phyloP scores from a whole-genome alignment of 2,888 invertebrate genomes.

The Unio delphinus region DNA sequence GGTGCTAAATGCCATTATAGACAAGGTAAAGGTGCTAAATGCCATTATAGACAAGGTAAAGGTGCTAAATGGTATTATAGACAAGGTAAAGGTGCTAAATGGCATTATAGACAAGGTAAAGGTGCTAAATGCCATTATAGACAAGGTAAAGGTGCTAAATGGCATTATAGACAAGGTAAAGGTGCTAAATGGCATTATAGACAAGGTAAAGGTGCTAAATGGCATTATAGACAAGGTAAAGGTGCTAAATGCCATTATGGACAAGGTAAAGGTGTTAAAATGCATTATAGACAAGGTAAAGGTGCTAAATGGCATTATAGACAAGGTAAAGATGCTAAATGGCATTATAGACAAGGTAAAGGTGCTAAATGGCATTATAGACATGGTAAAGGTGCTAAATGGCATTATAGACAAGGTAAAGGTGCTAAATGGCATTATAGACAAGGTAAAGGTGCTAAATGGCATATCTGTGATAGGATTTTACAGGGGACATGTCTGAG shows the following conservation, averaged over 20 bases:
- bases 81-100: constrained; percentile 69
- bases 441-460: constrained; percentile 69
- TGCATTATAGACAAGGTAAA: constrained; percentile 55
- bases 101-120: constrained; percentile 54
- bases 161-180: constrained; percentile 54
- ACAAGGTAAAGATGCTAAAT: constrained; percentile 69
- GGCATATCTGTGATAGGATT: constrained; percentile 74
- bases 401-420: constrained; percentile 54
- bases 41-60: constrained; percentile 54
- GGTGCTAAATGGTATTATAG: constrained; percentile 57
- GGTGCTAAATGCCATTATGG: constrained; percentile 57
- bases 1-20: constrained; percentile 58
- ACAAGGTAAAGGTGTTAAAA: constrained; percentile 70
- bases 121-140: constrained; percentile 58
- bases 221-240: constrained; percentile 54
- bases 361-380: constrained; percentile 58
- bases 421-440: constrained; percentile 58
- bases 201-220: constrained; percentile 69
- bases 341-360: constrained; percentile 54
- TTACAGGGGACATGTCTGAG: constrained; percentile 74
- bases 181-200: constrained; percentile 58
- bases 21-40: constrained; percentile 69
- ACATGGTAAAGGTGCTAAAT: constrained; percentile 69
- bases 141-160: constrained; percentile 69
- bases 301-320: constrained; percentile 58